Percentiles rank a stretch among this genome's conserved stretches.
phyloP scores from a whole-genome alignment of 2,888 invertebrate species.

The Drosophila heteroneura region DNA sequence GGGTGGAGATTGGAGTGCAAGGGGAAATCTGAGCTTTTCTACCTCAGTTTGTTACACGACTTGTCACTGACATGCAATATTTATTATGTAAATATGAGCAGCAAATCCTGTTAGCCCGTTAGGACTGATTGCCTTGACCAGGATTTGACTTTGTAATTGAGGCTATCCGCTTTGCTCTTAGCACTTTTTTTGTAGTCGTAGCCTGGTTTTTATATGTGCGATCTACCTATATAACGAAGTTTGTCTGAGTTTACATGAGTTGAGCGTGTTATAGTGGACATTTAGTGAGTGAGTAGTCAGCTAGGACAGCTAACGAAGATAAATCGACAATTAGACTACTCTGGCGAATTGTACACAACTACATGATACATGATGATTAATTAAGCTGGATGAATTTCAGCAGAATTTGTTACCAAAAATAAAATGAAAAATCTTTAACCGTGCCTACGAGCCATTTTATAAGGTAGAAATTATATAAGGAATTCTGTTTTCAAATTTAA shows the following conservation, averaged over 20 bases:
- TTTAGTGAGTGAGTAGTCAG: background rate
- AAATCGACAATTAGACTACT: conserved; percentile 10
- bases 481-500: background rate
- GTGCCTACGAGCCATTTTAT: background rate
- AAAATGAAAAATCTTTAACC: background rate
- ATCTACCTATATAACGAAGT: background rate
- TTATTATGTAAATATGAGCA: conserved; percentile 78
- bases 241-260: background rate
- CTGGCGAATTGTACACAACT: background rate
- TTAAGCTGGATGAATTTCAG: background rate
- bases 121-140: conserved; percentile 51
- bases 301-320: conserved; percentile 1
- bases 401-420: background rate
- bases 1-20: background rate
- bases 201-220: background rate
- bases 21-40: conserved; percentile 6
- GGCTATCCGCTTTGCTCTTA: conserved; percentile 12
- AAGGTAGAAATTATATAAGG: background rate
- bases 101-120: conserved; percentile 61
- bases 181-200: background rate
- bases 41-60: conserved; percentile 23
- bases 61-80: conserved; percentile 66
- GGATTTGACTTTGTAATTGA: conserved; percentile 55
- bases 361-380: conserved; percentile 6
- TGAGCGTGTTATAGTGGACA: background rate